Evolutionary conservation across 2,888 invertebrate genomes (phyloP).

Genomic region (Rhodophaea formosa): DNA sequence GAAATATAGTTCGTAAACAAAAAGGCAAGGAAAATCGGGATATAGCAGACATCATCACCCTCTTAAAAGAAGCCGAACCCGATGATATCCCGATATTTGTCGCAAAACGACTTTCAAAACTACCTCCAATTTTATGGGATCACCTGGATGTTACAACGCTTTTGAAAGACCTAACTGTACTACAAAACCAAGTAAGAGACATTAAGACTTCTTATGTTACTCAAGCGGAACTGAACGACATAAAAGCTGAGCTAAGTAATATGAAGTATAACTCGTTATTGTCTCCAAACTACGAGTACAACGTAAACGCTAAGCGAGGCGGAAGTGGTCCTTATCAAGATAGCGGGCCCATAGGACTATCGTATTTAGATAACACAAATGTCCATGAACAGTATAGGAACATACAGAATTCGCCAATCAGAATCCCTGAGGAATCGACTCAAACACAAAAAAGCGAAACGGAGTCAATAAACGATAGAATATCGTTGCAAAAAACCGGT

Average conservation of each 20-base stretch:
- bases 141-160: background rate
- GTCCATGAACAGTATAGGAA: background rate
- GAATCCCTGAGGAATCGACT: background rate
- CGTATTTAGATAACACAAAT: background rate
- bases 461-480: too few species aligned
- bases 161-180: background rate
- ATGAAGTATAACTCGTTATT: background rate
- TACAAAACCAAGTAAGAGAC: background rate
- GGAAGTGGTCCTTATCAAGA: background rate
- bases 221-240: background rate
- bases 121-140: constrained; percentile 12
- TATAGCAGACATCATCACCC: background rate
- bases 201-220: background rate
- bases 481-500: too few species aligned
- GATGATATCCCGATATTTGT: constrained; percentile 9
- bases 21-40: background rate
- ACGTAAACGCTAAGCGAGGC: background rate
- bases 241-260: background rate
- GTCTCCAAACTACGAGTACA: background rate
- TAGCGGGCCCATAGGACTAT: background rate
- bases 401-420: background rate
- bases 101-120: background rate
- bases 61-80: constrained; percentile 4
- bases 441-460: too few species aligned
- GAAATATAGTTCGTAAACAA: background rate